Conservation (phyloP, 2,113 vertebrate genomes). For the Pollachius pollachius region DNA sequence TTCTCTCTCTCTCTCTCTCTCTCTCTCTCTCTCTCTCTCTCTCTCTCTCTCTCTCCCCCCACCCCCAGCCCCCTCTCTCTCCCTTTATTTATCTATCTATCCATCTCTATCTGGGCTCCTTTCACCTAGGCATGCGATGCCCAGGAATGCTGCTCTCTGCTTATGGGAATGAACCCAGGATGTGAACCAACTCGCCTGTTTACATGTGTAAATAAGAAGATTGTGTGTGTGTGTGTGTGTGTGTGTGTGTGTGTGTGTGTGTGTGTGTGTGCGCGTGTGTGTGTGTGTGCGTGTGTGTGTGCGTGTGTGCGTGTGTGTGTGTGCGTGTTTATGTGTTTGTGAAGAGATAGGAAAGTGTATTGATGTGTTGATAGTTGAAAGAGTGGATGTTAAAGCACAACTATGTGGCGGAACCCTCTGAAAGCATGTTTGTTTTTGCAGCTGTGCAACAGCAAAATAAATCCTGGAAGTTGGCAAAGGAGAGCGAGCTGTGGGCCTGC, state of each 20-base stretch:
- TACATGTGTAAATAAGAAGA: conserved; percentile 24
- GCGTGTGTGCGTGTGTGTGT: conserved; percentile 6
- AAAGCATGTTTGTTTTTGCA: conserved; percentile 20
- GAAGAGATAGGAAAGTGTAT: conserved; percentile 28
- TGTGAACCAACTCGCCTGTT: conserved; percentile 55
- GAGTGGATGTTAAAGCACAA: conserved; percentile 33
- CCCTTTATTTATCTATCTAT: background rate
- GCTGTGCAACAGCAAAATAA: too few relatives aligned
- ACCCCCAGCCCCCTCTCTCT: background rate
- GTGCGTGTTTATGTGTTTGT: background rate
- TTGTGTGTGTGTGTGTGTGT: conserved; percentile 4
- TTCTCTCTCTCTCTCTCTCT: conserved; percentile 23
- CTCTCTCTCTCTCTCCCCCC: conserved; percentile 30
- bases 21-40: background rate
- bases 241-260: conserved; percentile 1
- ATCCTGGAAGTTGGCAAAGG: too few relatives aligned
- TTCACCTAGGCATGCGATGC: conserved; percentile 56
- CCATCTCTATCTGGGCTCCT: background rate
- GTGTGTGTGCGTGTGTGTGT: background rate
- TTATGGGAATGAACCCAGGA: conserved; percentile 43
- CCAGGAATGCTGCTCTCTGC: conserved; percentile 49
- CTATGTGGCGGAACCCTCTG: conserved; percentile 52
- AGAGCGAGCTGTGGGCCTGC: too few relatives aligned
- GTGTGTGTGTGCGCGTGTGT: background rate
- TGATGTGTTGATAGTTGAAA: conserved; percentile 32